phyloP scores from a whole-genome alignment of 1,140 invertebrate genomes.

The Cotesia glomerata region DNA sequence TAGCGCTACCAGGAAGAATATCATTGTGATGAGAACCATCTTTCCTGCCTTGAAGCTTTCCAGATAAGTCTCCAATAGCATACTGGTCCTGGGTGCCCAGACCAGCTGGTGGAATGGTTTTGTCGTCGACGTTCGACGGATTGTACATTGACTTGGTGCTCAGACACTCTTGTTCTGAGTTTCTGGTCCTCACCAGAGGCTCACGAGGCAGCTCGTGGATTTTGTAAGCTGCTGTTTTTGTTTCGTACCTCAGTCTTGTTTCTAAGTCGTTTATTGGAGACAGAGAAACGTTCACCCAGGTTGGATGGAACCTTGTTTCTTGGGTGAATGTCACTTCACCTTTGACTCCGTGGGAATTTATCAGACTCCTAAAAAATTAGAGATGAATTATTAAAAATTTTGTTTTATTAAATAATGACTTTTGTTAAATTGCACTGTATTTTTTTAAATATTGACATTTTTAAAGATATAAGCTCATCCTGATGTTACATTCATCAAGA shows the following conservation, averaged over 20 bases:
- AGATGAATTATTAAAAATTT: not conserved
- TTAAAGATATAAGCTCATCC: too few relatives aligned
- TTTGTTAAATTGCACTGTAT: too few relatives aligned
- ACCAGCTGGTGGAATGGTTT: conserved; percentile 69
- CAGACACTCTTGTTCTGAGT: conserved; percentile 64
- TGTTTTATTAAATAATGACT: too few relatives aligned
- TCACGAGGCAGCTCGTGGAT: conserved; percentile 75
- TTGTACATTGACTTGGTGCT: conserved; percentile 75
- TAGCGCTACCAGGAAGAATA: conserved; percentile 71
- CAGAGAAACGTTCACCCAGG: conserved; percentile 79
- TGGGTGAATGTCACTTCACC: conserved; percentile 83
- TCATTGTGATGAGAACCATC: conserved; percentile 73
- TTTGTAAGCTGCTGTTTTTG: conserved; percentile 69
- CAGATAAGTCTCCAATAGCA: conserved; percentile 86
- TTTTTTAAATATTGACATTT: too few relatives aligned
- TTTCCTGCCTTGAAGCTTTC: conserved; percentile 80
- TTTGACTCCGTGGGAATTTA: conserved; percentile 81
- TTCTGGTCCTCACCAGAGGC: conserved; percentile 58
- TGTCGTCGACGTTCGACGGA: conserved; percentile 68
- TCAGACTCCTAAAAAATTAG: conserved; percentile 67
- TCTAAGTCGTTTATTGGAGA: conserved; percentile 69
- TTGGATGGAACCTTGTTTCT: conserved; percentile 83
- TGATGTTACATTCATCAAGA: too few relatives aligned
- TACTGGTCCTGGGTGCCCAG: conserved; percentile 87
- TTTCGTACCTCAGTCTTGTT: conserved; percentile 69